phyloP scores from a whole-genome alignment of 2,888 invertebrate genomes.

The Catocala fraxini region DNA sequence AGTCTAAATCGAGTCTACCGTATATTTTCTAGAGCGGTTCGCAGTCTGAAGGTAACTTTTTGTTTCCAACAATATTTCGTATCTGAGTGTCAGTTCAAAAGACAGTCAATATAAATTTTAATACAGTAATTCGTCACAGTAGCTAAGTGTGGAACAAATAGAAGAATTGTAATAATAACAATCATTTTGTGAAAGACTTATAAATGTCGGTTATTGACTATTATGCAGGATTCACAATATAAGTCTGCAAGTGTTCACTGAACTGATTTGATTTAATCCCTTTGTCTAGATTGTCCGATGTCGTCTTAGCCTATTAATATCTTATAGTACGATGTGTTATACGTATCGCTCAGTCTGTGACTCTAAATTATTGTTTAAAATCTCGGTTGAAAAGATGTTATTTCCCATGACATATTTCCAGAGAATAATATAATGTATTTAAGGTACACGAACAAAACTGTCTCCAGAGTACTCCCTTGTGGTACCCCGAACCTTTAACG shows the following conservation, averaged over 20 bases:
- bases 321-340: not conserved
- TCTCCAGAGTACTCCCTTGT: not conserved
- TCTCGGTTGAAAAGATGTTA: no score
- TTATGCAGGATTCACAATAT: conserved; percentile 2
- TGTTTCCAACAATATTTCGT: no score
- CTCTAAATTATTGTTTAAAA: no score
- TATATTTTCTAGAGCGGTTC: no score
- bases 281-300: conserved; percentile 2
- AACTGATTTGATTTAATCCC: conserved; percentile 7
- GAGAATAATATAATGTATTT: no score
- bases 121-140: conserved; percentile 1
- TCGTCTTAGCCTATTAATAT: conserved; percentile 2
- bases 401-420: no score
- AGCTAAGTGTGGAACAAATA: not conserved
- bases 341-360: not conserved
- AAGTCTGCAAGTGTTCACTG: conserved; percentile 5
- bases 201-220: not conserved
- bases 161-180: not conserved
- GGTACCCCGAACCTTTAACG: not conserved
- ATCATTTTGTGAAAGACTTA: not conserved
- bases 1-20: not conserved
- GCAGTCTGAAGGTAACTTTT: no score
- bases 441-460: not conserved
- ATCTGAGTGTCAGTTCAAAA: no score
- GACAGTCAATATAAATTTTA: not conserved